These are phyloP conservation scores for Tanypteryx hageni DNA, from an alignment of 2,888 invertebrate genomes.

Conservation along the genomic window DNA sequence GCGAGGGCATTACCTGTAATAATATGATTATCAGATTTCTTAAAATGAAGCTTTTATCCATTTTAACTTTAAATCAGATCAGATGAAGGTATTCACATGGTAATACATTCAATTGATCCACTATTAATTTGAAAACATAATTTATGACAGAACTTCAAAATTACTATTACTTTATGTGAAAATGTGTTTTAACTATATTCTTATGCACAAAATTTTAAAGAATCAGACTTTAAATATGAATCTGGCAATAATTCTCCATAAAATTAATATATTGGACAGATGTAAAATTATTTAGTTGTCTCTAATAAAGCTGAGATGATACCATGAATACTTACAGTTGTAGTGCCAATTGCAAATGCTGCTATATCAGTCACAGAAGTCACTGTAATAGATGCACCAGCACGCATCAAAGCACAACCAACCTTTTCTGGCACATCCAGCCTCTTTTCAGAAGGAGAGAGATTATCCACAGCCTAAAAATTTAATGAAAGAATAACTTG, in stretches of 20 bases:
- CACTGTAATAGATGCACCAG: slow-evolving; percentile 77
- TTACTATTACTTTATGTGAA: too few species aligned
- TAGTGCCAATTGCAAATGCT: slow-evolving; percentile 76
- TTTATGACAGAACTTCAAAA: too few species aligned
- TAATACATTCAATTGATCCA: too few species aligned
- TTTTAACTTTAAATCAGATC: neutral
- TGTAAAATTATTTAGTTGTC: neutral
- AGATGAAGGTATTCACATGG: too few species aligned
- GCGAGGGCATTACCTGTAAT: slow-evolving; percentile 74
- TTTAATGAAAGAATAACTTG: neutral
- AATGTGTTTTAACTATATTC: too few species aligned
- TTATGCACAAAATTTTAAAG: too few species aligned
- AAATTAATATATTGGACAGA: neutral
- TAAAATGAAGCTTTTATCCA: neutral
- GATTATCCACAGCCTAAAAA: slow-evolving; percentile 71
- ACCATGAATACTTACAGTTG: slow-evolving; percentile 72
- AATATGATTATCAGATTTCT: neutral
- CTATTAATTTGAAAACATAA: too few species aligned
- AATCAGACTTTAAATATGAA: too few species aligned
- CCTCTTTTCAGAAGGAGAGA: slow-evolving; percentile 70
- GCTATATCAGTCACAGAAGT: slow-evolving; percentile 77
- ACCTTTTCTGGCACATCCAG: slow-evolving; percentile 72
- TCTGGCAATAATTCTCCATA: too few species aligned
- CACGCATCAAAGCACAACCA: slow-evolving; percentile 74
- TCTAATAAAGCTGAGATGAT: neutral